Evolutionary conservation across 1,140 invertebrate genomes (phyloP).

Genomic region (Chironomus striatipennis): DNA sequence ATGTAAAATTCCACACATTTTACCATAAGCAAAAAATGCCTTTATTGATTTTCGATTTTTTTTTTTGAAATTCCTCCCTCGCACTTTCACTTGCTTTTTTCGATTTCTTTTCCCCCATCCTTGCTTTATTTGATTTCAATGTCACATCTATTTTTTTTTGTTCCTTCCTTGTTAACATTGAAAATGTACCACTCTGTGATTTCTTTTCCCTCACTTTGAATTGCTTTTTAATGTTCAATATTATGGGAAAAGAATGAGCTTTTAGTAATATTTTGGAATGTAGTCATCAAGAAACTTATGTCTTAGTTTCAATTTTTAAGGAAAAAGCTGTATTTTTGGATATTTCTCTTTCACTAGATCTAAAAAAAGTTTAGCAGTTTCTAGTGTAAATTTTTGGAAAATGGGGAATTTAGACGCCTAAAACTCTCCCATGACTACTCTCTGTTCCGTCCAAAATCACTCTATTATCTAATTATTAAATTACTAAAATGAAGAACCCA

Average conservation of each 20-base stretch:
- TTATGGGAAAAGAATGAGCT: not conserved
- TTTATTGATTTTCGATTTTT: conserved; percentile 3
- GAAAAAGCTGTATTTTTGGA: no score
- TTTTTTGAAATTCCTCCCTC: conserved; percentile 7
- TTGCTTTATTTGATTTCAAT: not conserved
- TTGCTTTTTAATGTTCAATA: not conserved
- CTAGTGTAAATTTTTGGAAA: no score
- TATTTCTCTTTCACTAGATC: no score
- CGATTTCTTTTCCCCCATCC: not conserved
- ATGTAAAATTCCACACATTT: not conserved
- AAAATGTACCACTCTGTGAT: not conserved
- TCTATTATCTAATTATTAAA: no score
- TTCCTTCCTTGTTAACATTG: conserved; percentile 1
- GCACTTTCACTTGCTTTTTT: not conserved
- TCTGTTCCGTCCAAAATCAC: no score
- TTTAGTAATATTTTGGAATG: not conserved
- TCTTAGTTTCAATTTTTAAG: no score
- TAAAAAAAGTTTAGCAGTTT: no score
- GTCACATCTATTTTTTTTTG: not conserved
- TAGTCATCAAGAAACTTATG: no score
- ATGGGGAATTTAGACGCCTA: no score
- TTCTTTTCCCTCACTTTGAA: not conserved
- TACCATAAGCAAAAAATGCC: not conserved
- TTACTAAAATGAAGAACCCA: no score
- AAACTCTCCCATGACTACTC: no score